Conservation (phyloP, 2,113 vertebrate species). For the Ophthalmolycus amberensis region DNA sequence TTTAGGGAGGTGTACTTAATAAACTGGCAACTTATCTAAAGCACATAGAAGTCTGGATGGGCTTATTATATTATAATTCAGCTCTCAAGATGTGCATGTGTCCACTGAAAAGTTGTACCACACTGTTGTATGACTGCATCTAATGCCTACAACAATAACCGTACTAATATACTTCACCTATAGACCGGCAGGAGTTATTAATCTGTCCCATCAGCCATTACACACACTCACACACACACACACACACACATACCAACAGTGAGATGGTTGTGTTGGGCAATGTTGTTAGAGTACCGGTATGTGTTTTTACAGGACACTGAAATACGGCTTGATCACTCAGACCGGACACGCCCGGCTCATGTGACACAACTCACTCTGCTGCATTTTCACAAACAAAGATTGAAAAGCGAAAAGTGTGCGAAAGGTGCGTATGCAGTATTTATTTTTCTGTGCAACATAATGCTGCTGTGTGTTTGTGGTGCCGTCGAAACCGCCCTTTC, state of each 20-base stretch:
- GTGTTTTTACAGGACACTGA: not conserved
- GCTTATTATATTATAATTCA: not conserved
- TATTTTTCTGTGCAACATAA: too few relatives aligned
- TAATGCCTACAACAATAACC: not conserved
- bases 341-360: not conserved
- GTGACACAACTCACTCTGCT: not conserved
- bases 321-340: not conserved
- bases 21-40: not conserved
- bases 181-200: not conserved
- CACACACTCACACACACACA: not conserved
- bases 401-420: too few relatives aligned
- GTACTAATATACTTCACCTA: not conserved
- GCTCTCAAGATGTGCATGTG: not conserved
- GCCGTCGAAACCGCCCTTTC: not conserved
- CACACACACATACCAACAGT: not conserved
- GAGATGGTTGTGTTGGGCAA: too few relatives aligned
- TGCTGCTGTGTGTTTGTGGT: too few relatives aligned
- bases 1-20: not conserved
- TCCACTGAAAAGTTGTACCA: not conserved
- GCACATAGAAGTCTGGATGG: not conserved
- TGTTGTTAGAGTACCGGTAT: not conserved
- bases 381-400: not conserved
- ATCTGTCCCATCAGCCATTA: not conserved
- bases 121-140: not conserved
- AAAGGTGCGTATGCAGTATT: too few relatives aligned